Evolutionary conservation across 2,888 invertebrate genomes (phyloP), one percentile per base, ranked within the genome.

Genomic region (Ditula angustiorana): DNA sequence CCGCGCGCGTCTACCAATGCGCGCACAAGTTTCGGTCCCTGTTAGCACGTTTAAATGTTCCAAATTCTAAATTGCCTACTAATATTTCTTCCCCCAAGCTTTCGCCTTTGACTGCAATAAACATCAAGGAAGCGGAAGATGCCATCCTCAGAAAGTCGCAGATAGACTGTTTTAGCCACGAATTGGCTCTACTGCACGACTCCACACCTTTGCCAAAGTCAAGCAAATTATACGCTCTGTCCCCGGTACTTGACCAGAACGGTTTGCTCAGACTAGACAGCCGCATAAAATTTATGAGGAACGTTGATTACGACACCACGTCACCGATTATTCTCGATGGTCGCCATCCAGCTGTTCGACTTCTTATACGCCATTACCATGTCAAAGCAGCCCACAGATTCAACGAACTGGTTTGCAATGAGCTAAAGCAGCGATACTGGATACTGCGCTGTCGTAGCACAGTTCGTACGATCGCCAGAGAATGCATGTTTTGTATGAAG

Each of bases 281-380:
- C 16, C 50, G 50, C 13, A 50, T 50, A 13, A 50, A 50, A 19
- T 26, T 26, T 19, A 30, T 30, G 50, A 50, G 26, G 19, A 30
- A 50, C 30, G 30, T 50, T 8, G 50, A 50, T 19, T 50, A 50
- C 10, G 50, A 28, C n/a, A 50, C 30, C 13, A 50, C 16, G 5
- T 50, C 50, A 8, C 50, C 50, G 13, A 16, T 50, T 16, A 50
- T 50, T 16, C 24, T 50, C 8, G 50, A 50, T 50, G 50, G 50
- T 5, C 50, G 50, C 5, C 50, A 50, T 10, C 50, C 30, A 2
- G 50, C 30, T 1, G 30, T 50, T 24, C 50, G 50, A 8, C 50
- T 50, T 19, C 50, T 50, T 16, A 50, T 50, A 28, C 50, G 50
- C 2, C 30, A 50, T 7, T 49, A 49, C 28, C 49, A 49, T 5